Evolutionary conservation across 2,797 vertebrate genomes (phyloP).

Genomic region (Protonibea diacanthus): DNA sequence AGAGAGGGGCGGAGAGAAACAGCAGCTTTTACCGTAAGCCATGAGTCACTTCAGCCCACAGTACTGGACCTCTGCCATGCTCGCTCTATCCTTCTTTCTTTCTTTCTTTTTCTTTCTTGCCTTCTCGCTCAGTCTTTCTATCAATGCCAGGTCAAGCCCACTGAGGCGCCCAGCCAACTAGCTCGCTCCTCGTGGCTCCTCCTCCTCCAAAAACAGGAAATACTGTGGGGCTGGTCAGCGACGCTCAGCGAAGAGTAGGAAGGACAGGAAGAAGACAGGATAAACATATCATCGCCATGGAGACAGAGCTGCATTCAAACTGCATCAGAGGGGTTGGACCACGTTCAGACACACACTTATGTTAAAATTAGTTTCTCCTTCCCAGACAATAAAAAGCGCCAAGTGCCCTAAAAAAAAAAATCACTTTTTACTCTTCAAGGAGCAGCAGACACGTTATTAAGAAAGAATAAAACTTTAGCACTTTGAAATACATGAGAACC

Average conservation of each 20-base stretch:
- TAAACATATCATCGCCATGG: constrained; percentile 68
- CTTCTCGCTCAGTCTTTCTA: constrained; percentile 65
- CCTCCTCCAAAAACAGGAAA: constrained; percentile 63
- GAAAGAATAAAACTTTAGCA: constrained; percentile 14
- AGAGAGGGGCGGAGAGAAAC: constrained; percentile 81
- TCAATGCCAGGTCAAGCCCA: constrained; percentile 73
- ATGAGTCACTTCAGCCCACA: constrained; percentile 86
- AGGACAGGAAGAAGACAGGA: constrained; percentile 34
- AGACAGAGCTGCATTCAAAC: constrained; percentile 53
- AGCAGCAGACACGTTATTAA: constrained; percentile 25
- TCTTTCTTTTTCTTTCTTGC: constrained; percentile 54
- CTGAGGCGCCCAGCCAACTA: constrained; percentile 62
- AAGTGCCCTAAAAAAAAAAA: constrained; percentile 21
- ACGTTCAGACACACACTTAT: constrained; percentile 34
- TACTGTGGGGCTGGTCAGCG: constrained; percentile 51
- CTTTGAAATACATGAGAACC: constrained; percentile 40
- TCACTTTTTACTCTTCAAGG: constrained; percentile 16
- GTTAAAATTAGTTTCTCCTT: constrained; percentile 27
- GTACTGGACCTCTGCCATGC: constrained; percentile 81
- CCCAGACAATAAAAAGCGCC: constrained; percentile 30
- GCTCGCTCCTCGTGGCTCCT: constrained; percentile 57
- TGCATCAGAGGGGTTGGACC: constrained; percentile 26
- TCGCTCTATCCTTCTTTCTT: constrained; percentile 59
- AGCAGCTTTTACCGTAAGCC: constrained; percentile 85
- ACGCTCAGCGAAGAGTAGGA: constrained; percentile 39